Evolutionary conservation across 2,888 invertebrate genomes (phyloP), one percentile per base, ranked within the genome.

Genomic region (Beris morrisii): DNA sequence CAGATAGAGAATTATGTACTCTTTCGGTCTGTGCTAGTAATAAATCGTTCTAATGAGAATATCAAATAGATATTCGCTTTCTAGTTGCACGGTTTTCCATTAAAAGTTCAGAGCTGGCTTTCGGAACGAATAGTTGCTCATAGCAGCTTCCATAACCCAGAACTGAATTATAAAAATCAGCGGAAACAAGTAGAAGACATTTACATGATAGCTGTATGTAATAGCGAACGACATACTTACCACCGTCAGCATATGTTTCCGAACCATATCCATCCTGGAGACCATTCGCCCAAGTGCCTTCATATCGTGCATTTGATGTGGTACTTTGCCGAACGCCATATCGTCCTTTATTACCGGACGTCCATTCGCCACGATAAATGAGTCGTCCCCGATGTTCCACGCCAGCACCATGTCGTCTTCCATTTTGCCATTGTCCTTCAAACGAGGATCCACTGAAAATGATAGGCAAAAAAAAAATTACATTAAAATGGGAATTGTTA

Each of bases 351-450:
- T 93, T 95, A 53, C 98, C 99, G 80, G 95, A 95, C 67, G 97
- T 96, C 97, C 97, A 98, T 84, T 97, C 97, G 70, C 97, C 97
- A 71, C 95, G 88, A 84, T 99, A 99, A 73, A 97, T 86, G 94
- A 98, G 98, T 66, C 97, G 88, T 54, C 97, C 97, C 71, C 98
- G 88, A 70, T 93, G 92, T 83, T 99, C 99, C 78, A 97, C 93
- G 69, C 99, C 99, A 77, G 98, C 84, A 9, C 98, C 99, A 81
- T 99, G 98, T 64, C 98, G 87, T 82, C 97, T 96, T 71, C 99
- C 99, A 81, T 97, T 97, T 83, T 97, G 97, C 99, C 99, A 99
- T 83, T 98, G 97, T 69, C 99, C 99, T 82, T 96, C 95, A 84
- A 91, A 97, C 73, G 93, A 90, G 79, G 95, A 95, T 64, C 97